phyloP scores from a whole-genome alignment of 2,113 vertebrate genomes.

The Podarcis raffonei region DNA sequence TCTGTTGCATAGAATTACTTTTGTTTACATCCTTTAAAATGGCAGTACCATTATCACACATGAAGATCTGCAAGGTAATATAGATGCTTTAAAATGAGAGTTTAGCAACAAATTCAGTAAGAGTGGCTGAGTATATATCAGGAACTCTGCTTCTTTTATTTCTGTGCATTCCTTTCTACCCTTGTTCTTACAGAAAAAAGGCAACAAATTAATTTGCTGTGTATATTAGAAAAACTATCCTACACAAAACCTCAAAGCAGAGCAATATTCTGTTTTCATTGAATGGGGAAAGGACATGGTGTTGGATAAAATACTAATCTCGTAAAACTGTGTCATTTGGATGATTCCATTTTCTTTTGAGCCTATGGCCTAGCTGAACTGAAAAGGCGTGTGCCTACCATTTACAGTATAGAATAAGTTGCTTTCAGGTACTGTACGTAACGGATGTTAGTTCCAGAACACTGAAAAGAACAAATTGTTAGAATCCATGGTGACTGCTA shows the following conservation, averaged over 20 bases:
- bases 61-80: slow-evolving; percentile 43
- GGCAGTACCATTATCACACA: slow-evolving; percentile 19
- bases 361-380: no score
- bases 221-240: background rate
- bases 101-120: slow-evolving; percentile 35
- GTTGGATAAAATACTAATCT: no score
- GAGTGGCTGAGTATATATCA: slow-evolving; percentile 38
- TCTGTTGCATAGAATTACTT: background rate
- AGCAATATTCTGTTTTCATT: background rate
- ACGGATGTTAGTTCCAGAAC: no score
- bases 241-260: background rate
- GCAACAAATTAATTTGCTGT: background rate
- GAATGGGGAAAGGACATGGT: no score
- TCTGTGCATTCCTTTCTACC: slow-evolving; percentile 31
- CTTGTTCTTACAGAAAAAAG: slow-evolving; percentile 21
- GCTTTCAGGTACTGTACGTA: no score
- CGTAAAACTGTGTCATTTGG: no score
- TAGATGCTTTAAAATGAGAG: slow-evolving; percentile 36
- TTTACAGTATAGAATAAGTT: no score
- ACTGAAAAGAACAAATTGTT: no score
- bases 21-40: background rate
- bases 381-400: no score
- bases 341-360: no score
- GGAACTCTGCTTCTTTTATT: slow-evolving; percentile 23
- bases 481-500: no score